Evolutionary conservation across 2,888 invertebrate genomes (phyloP), one percentile per base, ranked within the genome.

Genomic region (Nipponacmea schrenckii): DNA sequence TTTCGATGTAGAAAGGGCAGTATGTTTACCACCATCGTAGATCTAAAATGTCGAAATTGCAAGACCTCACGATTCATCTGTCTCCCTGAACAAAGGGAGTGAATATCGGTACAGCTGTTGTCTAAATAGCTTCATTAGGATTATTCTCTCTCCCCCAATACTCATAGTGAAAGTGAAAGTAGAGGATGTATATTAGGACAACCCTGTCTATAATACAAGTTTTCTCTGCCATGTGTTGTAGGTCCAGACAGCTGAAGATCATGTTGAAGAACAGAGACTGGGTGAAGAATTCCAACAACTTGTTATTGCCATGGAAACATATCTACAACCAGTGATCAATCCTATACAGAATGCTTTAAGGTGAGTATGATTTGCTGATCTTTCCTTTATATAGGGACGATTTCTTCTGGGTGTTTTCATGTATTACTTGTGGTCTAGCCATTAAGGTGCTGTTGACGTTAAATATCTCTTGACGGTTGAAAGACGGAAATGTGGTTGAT

Each of bases 271-370:
- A 70, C 72, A 77, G 31, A 76, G 78, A 46, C 79, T 88, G 26
- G 83, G 86, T 67, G 82, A 84, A 26, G 84, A 86, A 75, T 88
- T 88, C 78, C 48, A 77, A 39, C 75, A 80, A 26, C 76, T 88
- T 26, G 80, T 88, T 20, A 75, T 77, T 44, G 81, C 79, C n/a
- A 77, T 88, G 80, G 87, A 87, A 70, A 74, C 78, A 46, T 88
- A 88, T 71, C 82, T 88, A 7, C 80, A 80, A 66, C 87, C 88
- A 17, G 74, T 88, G 39, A 82, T 84, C 15, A 67, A 77, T 15
- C 83, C 74, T 31, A 66, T 80, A 12, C 75, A 74, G 66, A 48
- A 73, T n/a, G 69, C 73, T 31, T 67, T 80, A 24, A 75, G 75
- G 77, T 79, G 65, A 63, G 39, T 39, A 39, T 39, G 8, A 31